Evolutionary conservation across 2,888 invertebrate species (phyloP).

Genomic region (Drosophila meridiana): DNA sequence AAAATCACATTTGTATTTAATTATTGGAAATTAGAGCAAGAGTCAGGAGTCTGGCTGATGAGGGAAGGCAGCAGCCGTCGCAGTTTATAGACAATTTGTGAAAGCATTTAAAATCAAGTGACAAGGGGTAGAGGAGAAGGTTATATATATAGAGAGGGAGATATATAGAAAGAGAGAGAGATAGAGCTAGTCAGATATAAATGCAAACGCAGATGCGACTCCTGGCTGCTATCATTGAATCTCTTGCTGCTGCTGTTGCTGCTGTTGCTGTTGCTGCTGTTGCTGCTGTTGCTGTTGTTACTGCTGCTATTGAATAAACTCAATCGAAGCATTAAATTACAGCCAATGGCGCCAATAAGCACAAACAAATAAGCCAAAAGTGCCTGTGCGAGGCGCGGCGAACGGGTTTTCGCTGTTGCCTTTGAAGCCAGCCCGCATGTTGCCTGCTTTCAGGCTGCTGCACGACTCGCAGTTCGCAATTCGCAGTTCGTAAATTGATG

Average conservation of each 20-base stretch:
- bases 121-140: background rate
- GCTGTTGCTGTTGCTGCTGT: slow-evolving; percentile 16
- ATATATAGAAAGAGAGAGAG: background rate
- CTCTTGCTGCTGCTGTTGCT: slow-evolving; percentile 19
- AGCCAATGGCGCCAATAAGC: slow-evolving; percentile 63
- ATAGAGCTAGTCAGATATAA: background rate
- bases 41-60: background rate
- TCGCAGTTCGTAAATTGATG: slow-evolving; percentile 42
- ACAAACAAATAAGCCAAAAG: slow-evolving; percentile 55
- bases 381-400: slow-evolving; percentile 15
- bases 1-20: slow-evolving; percentile 71
- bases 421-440: slow-evolving; percentile 8
- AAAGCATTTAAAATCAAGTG: slow-evolving; percentile 40
- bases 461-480: slow-evolving; percentile 5
- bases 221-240: slow-evolving; percentile 22
- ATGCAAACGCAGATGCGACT: slow-evolving; percentile 20
- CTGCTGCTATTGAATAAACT: slow-evolving; percentile 65
- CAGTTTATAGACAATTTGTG: slow-evolving; percentile 30
- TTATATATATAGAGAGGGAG: background rate
- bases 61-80: background rate
- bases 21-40: slow-evolving; percentile 64
- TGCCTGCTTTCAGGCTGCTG: slow-evolving; percentile 43
- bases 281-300: slow-evolving; percentile 5
- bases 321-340: slow-evolving; percentile 78
- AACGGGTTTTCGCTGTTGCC: slow-evolving; percentile 21